Conservation (phyloP, 2,888 invertebrate genomes). For the Limenitis arthemis region DNA sequence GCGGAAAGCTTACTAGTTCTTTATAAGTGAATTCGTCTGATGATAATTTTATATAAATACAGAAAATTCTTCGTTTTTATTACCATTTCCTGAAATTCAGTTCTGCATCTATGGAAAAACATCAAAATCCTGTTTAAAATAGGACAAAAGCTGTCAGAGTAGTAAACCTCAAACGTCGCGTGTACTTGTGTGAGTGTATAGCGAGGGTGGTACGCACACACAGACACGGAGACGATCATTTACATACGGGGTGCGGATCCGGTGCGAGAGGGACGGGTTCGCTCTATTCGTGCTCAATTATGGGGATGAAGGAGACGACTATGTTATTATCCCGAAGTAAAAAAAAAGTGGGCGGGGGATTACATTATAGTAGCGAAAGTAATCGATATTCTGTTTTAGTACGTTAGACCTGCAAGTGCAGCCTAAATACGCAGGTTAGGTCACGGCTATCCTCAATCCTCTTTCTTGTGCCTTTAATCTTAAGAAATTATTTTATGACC, state of each 20-base stretch:
- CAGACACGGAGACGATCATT: slow-evolving; percentile 63
- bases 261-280: slow-evolving; percentile 40
- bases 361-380: slow-evolving; percentile 74
- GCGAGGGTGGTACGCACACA: slow-evolving; percentile 52
- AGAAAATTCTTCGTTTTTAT: neutral
- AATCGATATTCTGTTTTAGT: slow-evolving; percentile 74
- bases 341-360: slow-evolving; percentile 74
- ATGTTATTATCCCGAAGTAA: slow-evolving; percentile 63
- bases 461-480: too few species aligned
- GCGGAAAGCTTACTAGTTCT: too few species aligned
- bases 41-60: neutral
- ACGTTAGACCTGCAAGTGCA: slow-evolving; percentile 68
- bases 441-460: slow-evolving; percentile 37
- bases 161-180: slow-evolving; percentile 61
- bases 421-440: slow-evolving; percentile 62
- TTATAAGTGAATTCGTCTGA: too few species aligned
- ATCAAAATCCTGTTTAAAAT: slow-evolving; percentile 63
- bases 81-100: neutral
- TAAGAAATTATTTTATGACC: too few species aligned
- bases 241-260: slow-evolving; percentile 60
- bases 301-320: slow-evolving; percentile 59
- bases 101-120: slow-evolving; percentile 16
- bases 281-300: slow-evolving; percentile 41
- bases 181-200: slow-evolving; percentile 39
- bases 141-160: slow-evolving; percentile 67